Evolutionary conservation across 2,888 invertebrate species (phyloP).

Genomic region (Hypselothyrea guttata): DNA sequence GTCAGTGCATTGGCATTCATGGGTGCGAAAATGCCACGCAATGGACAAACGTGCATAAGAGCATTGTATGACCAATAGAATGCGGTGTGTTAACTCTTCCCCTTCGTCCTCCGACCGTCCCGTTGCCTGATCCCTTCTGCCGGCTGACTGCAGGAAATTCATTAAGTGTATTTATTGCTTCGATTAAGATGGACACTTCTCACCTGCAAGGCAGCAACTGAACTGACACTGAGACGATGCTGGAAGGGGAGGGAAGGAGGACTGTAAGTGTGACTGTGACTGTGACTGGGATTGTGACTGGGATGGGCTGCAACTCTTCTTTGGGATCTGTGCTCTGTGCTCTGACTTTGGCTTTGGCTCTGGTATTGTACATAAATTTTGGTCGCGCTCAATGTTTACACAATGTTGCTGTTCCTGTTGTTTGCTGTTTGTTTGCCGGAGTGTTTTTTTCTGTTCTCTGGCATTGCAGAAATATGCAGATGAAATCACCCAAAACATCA

Average conservation of each 20-base stretch:
- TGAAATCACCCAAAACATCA: conserved; percentile 68
- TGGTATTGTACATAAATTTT: conserved; percentile 72
- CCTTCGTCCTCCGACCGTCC: not conserved
- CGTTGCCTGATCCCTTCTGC: conserved; percentile 14
- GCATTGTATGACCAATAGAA: conserved; percentile 74
- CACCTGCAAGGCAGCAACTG: conserved; percentile 56
- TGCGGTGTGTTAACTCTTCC: conserved; percentile 41
- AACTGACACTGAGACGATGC: no score
- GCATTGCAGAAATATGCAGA: conserved; percentile 66
- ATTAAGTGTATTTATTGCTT: conserved; percentile 79
- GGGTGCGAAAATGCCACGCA: conserved; percentile 76
- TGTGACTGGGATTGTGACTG: conserved; percentile 14
- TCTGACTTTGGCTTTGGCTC: conserved; percentile 16
- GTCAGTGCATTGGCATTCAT: conserved; percentile 39
- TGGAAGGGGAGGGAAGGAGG: no score
- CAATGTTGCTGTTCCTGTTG: conserved; percentile 53
- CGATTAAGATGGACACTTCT: conserved; percentile 78
- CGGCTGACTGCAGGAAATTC: conserved; percentile 74
- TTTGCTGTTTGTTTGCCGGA: conserved; percentile 21
- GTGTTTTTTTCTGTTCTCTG: conserved; percentile 24
- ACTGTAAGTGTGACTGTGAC: conserved; percentile 20
- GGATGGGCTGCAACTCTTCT: conserved; percentile 3
- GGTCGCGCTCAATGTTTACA: conserved; percentile 71
- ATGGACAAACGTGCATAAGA: conserved; percentile 54
- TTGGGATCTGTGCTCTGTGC: conserved; percentile 17